Evolutionary conservation across 2,888 invertebrate species (phyloP).

Genomic region (Standfussiana lucernea): DNA sequence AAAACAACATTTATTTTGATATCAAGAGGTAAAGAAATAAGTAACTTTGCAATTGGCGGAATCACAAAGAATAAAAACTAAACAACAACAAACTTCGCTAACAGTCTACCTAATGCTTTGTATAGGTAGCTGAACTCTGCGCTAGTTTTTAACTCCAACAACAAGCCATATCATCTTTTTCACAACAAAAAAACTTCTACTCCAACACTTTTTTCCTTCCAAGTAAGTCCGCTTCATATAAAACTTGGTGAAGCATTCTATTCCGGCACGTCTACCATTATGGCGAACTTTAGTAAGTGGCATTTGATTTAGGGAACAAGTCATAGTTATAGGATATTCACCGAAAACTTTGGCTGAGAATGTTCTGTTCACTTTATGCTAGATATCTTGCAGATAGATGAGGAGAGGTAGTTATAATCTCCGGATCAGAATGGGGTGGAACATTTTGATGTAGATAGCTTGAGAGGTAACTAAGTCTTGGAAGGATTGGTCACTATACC

Average conservation of each 20-base stretch:
- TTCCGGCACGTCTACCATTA: slow-evolving; percentile 52
- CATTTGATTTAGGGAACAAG: slow-evolving; percentile 67
- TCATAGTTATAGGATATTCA: slow-evolving; percentile 60
- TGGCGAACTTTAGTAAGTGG: slow-evolving; percentile 65
- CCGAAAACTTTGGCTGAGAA: slow-evolving; percentile 56
- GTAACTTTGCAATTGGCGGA: neutral
- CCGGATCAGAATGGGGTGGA: slow-evolving; percentile 9
- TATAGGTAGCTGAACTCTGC: slow-evolving; percentile 18
- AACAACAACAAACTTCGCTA: slow-evolving; percentile 11
- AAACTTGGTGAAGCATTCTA: slow-evolving; percentile 53
- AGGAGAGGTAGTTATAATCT: slow-evolving; percentile 29
- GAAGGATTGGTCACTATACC: neutral
- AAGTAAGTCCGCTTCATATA: slow-evolving; percentile 44
- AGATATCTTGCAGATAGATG: slow-evolving; percentile 29
- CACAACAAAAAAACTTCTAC: slow-evolving; percentile 27
- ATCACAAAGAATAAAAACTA: neutral
- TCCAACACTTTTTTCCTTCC: slow-evolving; percentile 30
- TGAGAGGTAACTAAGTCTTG: neutral
- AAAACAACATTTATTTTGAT: neutral
- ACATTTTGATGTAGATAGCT: slow-evolving; percentile 23
- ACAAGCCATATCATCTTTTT: slow-evolving; percentile 39
- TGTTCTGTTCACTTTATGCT: slow-evolving; percentile 40
- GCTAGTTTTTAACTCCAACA: slow-evolving; percentile 30
- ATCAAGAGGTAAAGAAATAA: neutral
- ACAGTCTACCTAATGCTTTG: neutral